Evolutionary conservation across 2,888 invertebrate genomes (phyloP), one percentile per base, ranked within the genome.

Genomic region (Luffia ferchaultella): DNA sequence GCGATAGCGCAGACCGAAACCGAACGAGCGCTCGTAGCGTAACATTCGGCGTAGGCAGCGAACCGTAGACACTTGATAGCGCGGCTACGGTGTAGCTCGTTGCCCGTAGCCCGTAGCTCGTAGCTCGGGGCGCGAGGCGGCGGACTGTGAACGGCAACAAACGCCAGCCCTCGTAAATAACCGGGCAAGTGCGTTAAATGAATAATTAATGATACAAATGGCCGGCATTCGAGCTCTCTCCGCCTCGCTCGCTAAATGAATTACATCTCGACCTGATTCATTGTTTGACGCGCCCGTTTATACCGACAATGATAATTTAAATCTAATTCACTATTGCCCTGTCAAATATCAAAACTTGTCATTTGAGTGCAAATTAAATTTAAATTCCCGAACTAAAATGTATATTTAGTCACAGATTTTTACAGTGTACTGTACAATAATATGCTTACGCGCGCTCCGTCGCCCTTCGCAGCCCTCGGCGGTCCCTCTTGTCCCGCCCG

Each of bases 141-240:
- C 43, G 7, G 17, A 42, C 43, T 42, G 17, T 42, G 43, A 42
- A 42, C 43, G n/a, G n/a, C n/a, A 42, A 41, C 44, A 42, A 20
- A 49, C 49, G 19, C 20, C 42, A 43, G 9, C 59, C 61, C 58
- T 60, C 61, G 67, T 70, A 68, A 72, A 72, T 73, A 65, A 68
- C 58, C 54, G 46, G 41, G 49, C 50, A 51, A 48, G 45, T 49
- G 61, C 61, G 63, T 62, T 67, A 67, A 70, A 68, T 70, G 70
- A 73, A 73, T 73, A 73, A 76, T 75, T 73, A 73, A 73, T 73
- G 70, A 65, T 66, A 68, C 69, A 70, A 75, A 74, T 69, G 69
- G 63, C 50, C 50, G 50, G 50, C 46, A 46, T 18, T 43, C 46
- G 50, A 42, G 50, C 42, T 46, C 42, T 43, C 42, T 9, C 50